A percentile compares a stretch with the other conserved stretches of the same genome.
phyloP scores from a whole-genome alignment of 2,797 vertebrate species.

The Phoeniculus purpureus region DNA sequence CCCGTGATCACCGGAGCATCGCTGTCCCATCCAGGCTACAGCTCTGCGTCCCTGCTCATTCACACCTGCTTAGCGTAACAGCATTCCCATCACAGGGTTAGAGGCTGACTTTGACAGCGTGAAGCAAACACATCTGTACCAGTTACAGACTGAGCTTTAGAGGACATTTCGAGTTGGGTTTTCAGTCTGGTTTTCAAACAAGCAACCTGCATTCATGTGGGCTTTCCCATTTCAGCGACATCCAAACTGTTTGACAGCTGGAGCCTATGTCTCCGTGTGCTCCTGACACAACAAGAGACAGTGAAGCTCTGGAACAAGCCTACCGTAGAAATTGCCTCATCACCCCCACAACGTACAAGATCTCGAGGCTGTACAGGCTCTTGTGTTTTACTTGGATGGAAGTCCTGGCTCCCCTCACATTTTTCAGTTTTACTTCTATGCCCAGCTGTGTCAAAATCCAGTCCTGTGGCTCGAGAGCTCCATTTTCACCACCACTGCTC shows the following conservation, averaged over 20 bases:
- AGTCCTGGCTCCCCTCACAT: background rate
- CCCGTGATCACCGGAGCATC: background rate
- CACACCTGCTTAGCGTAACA: background rate
- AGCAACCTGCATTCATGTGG: background rate
- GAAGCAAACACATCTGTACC: background rate
- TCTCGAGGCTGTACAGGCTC: background rate
- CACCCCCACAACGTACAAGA: background rate
- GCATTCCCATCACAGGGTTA: background rate
- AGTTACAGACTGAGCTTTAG: background rate
- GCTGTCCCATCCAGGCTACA: background rate
- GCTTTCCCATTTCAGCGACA: background rate
- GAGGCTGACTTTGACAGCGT: background rate
- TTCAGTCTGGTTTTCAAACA: background rate
- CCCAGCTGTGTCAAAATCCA: background rate
- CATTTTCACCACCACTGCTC: background rate
- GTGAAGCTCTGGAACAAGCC: background rate
- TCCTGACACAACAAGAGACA: background rate
- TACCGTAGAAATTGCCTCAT: background rate
- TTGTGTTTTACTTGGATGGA: background rate
- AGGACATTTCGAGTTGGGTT: background rate
- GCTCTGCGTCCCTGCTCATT: background rate
- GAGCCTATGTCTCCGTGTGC: background rate
- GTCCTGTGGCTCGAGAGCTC: background rate
- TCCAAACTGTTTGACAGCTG: background rate
- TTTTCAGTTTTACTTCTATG: background rate